A percentile compares a stretch with the other conserved stretches of the same genome.
Conservation (phyloP, 30 jellyfish, hydroid and myxozoan genomes). For the Clytia hemisphaerica region DNA sequence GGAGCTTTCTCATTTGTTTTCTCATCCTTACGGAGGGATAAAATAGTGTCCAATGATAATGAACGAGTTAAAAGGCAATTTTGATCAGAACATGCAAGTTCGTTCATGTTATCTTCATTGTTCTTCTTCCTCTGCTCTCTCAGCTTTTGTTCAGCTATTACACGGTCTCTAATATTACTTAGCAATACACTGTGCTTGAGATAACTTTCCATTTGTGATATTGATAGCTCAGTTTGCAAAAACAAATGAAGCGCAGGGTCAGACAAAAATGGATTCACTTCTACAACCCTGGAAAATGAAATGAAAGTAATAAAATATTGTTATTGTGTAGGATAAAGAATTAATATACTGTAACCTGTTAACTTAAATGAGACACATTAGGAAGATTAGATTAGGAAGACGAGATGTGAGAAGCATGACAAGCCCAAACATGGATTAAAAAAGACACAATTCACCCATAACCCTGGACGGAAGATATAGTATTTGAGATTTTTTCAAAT, state of each 20-base stretch:
- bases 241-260: conserved; percentile 96
- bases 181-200: conserved; percentile 53
- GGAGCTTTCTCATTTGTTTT: conserved; percentile 23
- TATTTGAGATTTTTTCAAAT: no score
- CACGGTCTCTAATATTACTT: conserved; percentile 76
- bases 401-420: no score
- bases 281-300: conserved; percentile 71
- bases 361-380: no score
- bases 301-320: no score
- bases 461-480: no score
- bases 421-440: no score
- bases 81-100: not conserved
- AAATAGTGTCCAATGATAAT: conserved; percentile 63
- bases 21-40: conserved; percentile 16
- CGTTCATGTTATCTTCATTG: conserved; percentile 14
- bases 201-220: conserved; percentile 77
- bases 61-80: conserved; percentile 41
- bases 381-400: no score
- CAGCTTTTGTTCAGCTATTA: conserved; percentile 41
- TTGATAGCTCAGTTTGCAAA: conserved; percentile 73
- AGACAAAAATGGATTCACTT: conserved; percentile 76
- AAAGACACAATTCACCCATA: no score
- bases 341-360: no score
- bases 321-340: no score
- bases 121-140: conserved; percentile 45